Evolutionary conservation across 2,888 invertebrate species (phyloP).

Genomic region (Ditula angustiorana): DNA sequence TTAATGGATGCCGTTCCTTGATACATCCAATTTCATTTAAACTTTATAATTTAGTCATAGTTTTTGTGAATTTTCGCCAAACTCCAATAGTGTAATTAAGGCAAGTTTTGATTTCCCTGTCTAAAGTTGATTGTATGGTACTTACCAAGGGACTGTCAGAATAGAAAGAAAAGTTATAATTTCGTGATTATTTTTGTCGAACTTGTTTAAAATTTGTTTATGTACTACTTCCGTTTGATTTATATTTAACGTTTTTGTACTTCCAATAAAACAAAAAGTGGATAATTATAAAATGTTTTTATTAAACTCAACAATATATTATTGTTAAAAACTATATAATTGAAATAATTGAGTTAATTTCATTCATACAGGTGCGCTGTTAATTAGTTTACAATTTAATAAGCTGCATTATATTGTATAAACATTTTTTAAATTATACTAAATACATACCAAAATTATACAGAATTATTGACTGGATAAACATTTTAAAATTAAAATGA

Average conservation of each 20-base stretch:
- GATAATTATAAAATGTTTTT: neutral
- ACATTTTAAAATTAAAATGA: neutral
- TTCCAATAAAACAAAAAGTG: slow-evolving; percentile 1
- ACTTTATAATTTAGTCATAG: neutral
- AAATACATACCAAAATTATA: neutral
- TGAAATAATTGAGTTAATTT: slow-evolving; percentile 14
- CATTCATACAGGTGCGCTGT: neutral
- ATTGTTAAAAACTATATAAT: slow-evolving; percentile 2
- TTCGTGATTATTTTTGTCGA: neutral
- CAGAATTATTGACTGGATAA: neutral
- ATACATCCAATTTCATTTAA: too few relatives aligned
- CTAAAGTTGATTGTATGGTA: slow-evolving; percentile 28
- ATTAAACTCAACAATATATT: neutral
- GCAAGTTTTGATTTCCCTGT: slow-evolving; percentile 47
- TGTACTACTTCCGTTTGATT: too few relatives aligned
- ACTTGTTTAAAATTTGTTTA: neutral
- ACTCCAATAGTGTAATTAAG: slow-evolving; percentile 37
- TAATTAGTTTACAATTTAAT: neutral
- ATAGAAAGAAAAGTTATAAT: neutral
- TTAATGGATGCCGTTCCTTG: too few relatives aligned
- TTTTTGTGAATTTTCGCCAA: neutral
- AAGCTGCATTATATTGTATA: neutral
- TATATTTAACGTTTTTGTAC: neutral
- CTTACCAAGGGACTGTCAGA: neutral
- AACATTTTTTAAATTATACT: neutral